Evolutionary conservation across 2,797 vertebrate genomes (phyloP), one percentile per base, ranked within the genome.

Genomic region (Scarus forsteni): DNA sequence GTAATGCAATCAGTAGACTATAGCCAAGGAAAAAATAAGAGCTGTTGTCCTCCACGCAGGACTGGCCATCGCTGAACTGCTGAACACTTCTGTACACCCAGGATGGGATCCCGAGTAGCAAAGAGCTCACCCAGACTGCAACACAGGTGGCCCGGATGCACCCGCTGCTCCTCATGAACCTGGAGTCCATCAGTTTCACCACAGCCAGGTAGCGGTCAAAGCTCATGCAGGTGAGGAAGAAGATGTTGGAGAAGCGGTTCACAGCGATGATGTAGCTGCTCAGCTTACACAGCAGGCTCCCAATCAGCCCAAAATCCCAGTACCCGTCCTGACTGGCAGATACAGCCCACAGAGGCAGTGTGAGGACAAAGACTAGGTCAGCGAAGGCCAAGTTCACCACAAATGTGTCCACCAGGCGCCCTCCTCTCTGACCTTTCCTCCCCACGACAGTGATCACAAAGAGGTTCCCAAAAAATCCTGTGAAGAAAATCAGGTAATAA

Each of bases 171-270:
- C 95, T 89, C 16, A 89, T 75, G 59, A 80, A 77, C 48, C 89
- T 92, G 0, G 93, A 94, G 44, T 94, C 93, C 87, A 94, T 89
- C 61, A 91, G 90, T 11, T 90, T 94, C 63, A 92, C 95, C 61
- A 97, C 93, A 0, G 95, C 95, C 75, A 97, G 85, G 85, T 97
- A 97, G 64, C 96, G 96, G 73, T 97, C 96, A 40, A 96, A 79
- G 7, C 96, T 96, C 95, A 97, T 94, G 86, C 95, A 95, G 0
- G 94, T 94, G 71, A 97, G 95, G 61, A 98, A 96, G 76, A 95
- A 93, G 73, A 96, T 95, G 87, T 96, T 96, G 73, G 96, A 96
- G 88, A 94, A 95, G 80, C 96, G 96, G 79, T 96, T 96, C 60
- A 95, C 92, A 0, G 95, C 88, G 3, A 97, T 93, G n/a, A 91